Evolutionary conservation across 2,797 vertebrate species (phyloP), one percentile per base, ranked within the genome.

Genomic region (Peromyscus attwateri): DNA sequence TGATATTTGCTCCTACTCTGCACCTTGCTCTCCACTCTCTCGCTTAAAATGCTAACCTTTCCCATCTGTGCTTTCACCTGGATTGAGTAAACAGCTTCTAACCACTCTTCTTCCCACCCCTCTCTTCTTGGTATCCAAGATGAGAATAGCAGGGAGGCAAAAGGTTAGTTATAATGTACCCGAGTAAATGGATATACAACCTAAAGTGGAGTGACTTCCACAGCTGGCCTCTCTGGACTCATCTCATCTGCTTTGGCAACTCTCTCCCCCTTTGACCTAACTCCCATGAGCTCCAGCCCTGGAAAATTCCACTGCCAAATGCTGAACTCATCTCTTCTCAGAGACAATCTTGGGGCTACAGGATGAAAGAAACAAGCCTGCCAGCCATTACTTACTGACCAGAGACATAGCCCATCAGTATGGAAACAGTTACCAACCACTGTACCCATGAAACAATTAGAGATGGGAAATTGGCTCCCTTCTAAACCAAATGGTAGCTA

Each of bases 111-210:
- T 95, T 93, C n/a, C 95, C 93, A 96, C 82, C 81, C 88, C 62
- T 95, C 96, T 97, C 96, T 97, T 90, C 96, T 97, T 97, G 94
- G 97, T 98, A 98, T 98, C 97, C 95, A 98, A 97, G 97, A 97
- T 82, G 88, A 97, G 94, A 97, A 66, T 10, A 83, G 88, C 70
- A 95, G 87, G 92, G 66, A 96, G 87, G 93, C 71, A 91, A 96
- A 97, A 97, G 98, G 88, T 96, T 97, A 95, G 92, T 95, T 96
- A 87, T 96, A 97, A 97, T 92, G 96, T 83, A 87, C 95, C 77
- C 0, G 9, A 76, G 96, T 80, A 97, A 97, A 97, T 96, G 92
- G 94, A 93, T 92, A 92, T 94, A 87, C 66, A 46, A 89, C 64
- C 82, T 94, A 95, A 96, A 95, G 90, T 82, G 95, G 82, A 95